These are phyloP conservation scores for Ptychoptera albimana DNA, from an alignment of 2,888 invertebrate genomes.

Conservation along the genomic window DNA sequence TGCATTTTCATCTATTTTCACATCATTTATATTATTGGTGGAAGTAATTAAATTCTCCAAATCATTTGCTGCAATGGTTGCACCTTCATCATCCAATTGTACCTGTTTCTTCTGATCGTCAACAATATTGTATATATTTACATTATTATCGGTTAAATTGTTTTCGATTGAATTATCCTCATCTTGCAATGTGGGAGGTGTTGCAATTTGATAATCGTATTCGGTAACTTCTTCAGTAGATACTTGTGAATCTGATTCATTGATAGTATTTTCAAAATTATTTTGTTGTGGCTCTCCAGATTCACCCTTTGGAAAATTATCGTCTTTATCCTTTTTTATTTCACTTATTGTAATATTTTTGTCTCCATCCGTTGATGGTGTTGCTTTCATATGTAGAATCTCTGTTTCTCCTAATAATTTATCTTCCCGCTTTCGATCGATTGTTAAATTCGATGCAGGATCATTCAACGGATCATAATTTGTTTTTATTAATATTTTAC, in stretches of 20 bases:
- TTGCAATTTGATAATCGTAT: background rate
- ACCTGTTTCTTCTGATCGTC: conserved; percentile 5
- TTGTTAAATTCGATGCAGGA: conserved; percentile 17
- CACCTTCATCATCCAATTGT: background rate
- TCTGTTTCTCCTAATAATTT: no score
- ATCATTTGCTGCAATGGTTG: background rate
- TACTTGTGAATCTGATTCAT: background rate
- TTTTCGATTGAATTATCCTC: background rate
- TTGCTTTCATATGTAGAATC: no score
- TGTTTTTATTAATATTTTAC: no score
- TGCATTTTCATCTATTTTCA: background rate
- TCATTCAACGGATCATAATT: conserved; percentile 7
- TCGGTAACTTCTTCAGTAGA: background rate
- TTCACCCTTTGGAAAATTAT: conserved; percentile 2
- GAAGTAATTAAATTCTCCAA: background rate
- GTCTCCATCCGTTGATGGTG: no score
- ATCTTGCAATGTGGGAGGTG: background rate
- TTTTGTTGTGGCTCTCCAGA: background rate
- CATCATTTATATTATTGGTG: background rate
- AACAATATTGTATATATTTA: conserved; percentile 20
- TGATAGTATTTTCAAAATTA: background rate
- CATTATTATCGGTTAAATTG: conserved; percentile 10
- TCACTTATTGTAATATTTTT: no score
- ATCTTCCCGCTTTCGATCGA: conserved; percentile 11
- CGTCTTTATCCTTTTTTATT: no score